Base-by-base conservation (phyloP, 1,140 invertebrate genomes). In the Watersipora subatra region DNA sequence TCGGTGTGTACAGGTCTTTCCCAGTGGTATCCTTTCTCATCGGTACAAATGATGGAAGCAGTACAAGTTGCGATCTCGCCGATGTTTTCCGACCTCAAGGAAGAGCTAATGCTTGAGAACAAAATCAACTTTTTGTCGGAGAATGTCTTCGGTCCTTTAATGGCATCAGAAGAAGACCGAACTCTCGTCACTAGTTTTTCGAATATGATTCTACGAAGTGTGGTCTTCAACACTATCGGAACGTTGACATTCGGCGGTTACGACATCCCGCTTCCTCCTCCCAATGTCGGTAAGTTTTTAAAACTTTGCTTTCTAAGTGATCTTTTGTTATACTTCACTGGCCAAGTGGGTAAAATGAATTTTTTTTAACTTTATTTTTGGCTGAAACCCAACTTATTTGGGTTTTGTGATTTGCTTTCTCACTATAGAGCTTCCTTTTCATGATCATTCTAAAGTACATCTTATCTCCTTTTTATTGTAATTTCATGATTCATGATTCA, bases 21-120 rank as follows among this genome's bases (percentile, higher is more conserved):
- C 30, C 74, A 75, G 64, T 78, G 71, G 72, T 77, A 75, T 63
- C 75, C 76, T 7, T 72, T 76, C 61, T 70, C 68, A 19, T 61
- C 58, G 0, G 69, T 71, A 20, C 75, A 78, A 67, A 70, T 75
- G 1, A 62, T 66, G 30, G 71, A 73, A 30, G 72, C 71, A 57
- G 66, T 76, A n/a, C 63, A 70, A n/a, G 64, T 72, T 22, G 63
- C 75, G 12, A 66, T 69, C 19, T 67, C 70, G 17, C 66, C 65
- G 27, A n/a, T 73, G 19, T 57, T 75, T 25, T 63, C 58, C 61
- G 55, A 67, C 22, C 25, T 57, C 12, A 70, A 71, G 24, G 68
- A 69, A 15, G 64, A 64, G 28, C 34, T 1, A 2, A 1, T 56
- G 17, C 56, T 63, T 1, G n/a, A 26, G 63, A 28, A 46, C 15